Evolutionary conservation across 2,113 vertebrate species (phyloP), one percentile per base, ranked within the genome.

Genomic region (Macheiramphus alcinus): DNA sequence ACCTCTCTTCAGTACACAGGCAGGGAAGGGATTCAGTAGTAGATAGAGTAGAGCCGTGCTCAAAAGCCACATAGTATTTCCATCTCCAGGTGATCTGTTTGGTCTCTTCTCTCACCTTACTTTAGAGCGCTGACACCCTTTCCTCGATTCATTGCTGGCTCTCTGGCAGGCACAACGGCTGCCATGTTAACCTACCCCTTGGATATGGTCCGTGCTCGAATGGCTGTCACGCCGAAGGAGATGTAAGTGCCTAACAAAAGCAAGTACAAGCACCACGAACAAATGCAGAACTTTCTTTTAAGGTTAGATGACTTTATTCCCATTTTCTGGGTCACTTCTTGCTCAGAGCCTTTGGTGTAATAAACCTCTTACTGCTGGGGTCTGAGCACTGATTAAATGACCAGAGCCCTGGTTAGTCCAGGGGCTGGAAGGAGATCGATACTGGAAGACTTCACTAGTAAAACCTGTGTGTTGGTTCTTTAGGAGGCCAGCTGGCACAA

Each of bases 161-260:
- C 99, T 2, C 96, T 99, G 95, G 99, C 99, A 2, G 99, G 99
- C 65, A 99, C 97, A 16, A 99, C 99, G 0, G 99, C 99, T 1
- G 96, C 99, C 80, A 99, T 98, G 86, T 59, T 99, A 87, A 99
- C 99, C 18, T 99, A 99, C 96, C 99, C 99, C 4, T 98, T 99
- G 97, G 99, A 99, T 97, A 98, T 99, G 98, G 99, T 99, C 75
- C 98, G 99, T n/a, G 99, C 99, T 1, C 98, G 99, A 87, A 99
- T 99, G 99, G 99, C 99, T 3, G 99, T 99, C 86, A 99, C 99
- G 0, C 99, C 99, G 14, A 99, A 99, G 97, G 99, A 99, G 96
- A 99, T 99, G 99, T 99, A 98, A 99, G 99, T 97, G 59, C 88
- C 66, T 68, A 20, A n/a, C 1, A 1, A 61, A 59, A 78, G 34